Evolutionary conservation across 2,113 vertebrate genomes (phyloP).

Genomic region (Riparia riparia): DNA sequence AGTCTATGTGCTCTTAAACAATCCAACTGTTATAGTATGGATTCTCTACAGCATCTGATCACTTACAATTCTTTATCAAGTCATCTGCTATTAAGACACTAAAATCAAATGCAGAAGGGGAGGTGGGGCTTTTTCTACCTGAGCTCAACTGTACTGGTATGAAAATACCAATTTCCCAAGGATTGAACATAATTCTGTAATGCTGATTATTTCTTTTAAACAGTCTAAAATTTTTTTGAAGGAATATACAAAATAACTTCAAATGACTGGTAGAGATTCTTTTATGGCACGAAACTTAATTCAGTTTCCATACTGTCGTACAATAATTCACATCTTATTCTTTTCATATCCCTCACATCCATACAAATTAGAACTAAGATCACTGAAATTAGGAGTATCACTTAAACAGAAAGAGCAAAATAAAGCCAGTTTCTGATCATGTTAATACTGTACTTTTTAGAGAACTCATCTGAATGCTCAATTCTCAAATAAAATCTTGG

Average conservation of each 20-base stretch:
- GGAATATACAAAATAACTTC: not conserved
- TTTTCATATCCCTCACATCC: not conserved
- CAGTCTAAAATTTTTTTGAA: not conserved
- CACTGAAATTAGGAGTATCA: not conserved
- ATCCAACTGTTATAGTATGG: not conserved
- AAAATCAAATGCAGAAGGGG: not conserved
- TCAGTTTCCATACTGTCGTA: not conserved
- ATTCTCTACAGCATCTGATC: not conserved
- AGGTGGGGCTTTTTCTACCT: not conserved
- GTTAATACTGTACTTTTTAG: not conserved
- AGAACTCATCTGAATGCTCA: not conserved
- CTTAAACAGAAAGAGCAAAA: not conserved
- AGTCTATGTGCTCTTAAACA: conserved; percentile 39
- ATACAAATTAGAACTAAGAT: not conserved
- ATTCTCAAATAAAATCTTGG: not conserved
- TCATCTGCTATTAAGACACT: not conserved
- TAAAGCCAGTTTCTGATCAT: not conserved
- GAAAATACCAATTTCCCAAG: not conserved
- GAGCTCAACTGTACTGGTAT: not conserved
- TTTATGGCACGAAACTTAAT: not conserved
- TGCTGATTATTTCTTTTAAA: not conserved
- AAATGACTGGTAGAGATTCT: not conserved
- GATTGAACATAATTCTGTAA: not conserved
- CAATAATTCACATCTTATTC: not conserved
- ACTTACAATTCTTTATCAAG: not conserved